Conservation (phyloP, 2,113 vertebrate species). For the Pithys albifrons region DNA sequence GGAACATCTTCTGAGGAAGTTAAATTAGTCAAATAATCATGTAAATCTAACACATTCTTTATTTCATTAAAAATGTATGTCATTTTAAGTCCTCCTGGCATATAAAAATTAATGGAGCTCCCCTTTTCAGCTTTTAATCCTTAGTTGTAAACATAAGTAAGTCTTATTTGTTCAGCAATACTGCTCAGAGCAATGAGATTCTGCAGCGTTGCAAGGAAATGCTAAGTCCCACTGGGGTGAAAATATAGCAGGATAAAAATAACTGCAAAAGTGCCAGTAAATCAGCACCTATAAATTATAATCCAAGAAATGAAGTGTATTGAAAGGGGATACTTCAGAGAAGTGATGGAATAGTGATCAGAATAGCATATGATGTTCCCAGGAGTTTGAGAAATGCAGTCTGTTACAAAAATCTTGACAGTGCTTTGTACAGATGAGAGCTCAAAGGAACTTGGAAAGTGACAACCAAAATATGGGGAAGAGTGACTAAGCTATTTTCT, state of each 20-base stretch:
- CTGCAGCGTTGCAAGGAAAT: not conserved
- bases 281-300: not conserved
- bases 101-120: not conserved
- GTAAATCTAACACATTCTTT: not conserved
- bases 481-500: not conserved
- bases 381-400: not conserved
- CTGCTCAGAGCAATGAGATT: not conserved
- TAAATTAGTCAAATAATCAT: not conserved
- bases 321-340: not conserved
- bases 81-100: not conserved
- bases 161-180: not conserved
- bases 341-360: not conserved
- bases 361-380: not conserved
- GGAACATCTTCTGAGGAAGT: not conserved
- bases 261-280: not conserved
- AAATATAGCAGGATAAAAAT: not conserved
- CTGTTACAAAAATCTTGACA: not conserved
- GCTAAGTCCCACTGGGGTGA: not conserved
- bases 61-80: not conserved
- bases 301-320: not conserved
- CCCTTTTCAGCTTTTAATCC: not conserved
- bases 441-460: constrained; percentile 14
- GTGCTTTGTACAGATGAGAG: not conserved
- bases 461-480: not conserved
- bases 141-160: not conserved